Evolutionary conservation across 1,140 invertebrate genomes (phyloP).

Genomic region (Drosophila bipectinata): DNA sequence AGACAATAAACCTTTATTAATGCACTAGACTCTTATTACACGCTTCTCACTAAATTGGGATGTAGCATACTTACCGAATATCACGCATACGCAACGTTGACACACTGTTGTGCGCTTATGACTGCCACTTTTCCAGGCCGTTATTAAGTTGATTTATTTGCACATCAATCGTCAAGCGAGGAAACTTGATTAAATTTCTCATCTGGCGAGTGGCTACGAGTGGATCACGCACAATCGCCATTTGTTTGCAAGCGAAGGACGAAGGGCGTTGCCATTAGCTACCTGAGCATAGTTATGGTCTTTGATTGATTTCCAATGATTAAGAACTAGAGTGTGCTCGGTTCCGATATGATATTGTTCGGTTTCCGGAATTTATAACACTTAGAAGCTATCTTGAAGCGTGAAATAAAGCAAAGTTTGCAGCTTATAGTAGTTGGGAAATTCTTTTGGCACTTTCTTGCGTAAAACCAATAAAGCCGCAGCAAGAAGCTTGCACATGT

Average conservation of each 20-base stretch:
- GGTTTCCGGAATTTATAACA: conserved; percentile 1
- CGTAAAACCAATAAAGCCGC: conserved; percentile 39
- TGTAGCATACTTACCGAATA: conserved; percentile 3
- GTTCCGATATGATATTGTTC: conserved; percentile 6
- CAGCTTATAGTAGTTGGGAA: conserved; percentile 29
- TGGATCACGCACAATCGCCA: conserved; percentile 43
- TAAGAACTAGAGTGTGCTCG: conserved; percentile 6
- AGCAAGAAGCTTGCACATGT: conserved; percentile 43
- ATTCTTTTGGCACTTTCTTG: conserved; percentile 26
- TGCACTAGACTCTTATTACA: background rate
- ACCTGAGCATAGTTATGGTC: conserved; percentile 39
- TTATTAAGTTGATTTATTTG: conserved; percentile 40
- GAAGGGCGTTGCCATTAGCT: conserved; percentile 39
- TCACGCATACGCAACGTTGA: conserved; percentile 31
- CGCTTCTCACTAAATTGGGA: background rate
- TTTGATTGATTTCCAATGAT: conserved; percentile 47
- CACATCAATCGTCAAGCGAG: conserved; percentile 33
- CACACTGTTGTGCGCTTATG: conserved; percentile 19
- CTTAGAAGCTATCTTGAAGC: background rate
- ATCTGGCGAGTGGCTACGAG: conserved; percentile 15
- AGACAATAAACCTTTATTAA: background rate
- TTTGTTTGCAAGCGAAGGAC: conserved; percentile 16
- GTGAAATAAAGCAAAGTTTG: conserved; percentile 47
- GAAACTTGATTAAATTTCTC: conserved; percentile 46
- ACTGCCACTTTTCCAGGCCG: conserved; percentile 17